These are phyloP conservation scores for Lottia gigantea DNA, from an alignment of 2,888 invertebrate genomes.

Conservation along the genomic window DNA sequence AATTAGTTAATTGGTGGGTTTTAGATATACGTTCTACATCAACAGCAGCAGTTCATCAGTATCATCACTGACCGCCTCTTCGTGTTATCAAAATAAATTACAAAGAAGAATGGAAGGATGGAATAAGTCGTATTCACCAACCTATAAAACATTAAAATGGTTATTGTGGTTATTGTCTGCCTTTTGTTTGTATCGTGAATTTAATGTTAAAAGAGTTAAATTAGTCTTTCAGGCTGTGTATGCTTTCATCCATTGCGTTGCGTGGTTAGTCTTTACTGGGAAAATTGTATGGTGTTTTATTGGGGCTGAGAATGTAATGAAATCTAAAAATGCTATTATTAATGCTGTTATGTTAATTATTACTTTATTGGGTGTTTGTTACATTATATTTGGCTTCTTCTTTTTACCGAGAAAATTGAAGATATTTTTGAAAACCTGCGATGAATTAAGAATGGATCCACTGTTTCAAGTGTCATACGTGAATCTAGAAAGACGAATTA, in stretches of 20 bases:
- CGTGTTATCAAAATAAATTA: no score
- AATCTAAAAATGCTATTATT: neutral
- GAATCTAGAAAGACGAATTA: neutral
- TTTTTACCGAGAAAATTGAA: neutral
- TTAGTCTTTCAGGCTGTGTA: neutral
- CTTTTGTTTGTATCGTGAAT: neutral
- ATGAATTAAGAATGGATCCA: neutral
- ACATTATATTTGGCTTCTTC: neutral
- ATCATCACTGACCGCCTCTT: no score
- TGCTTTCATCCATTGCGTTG: neutral
- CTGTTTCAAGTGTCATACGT: neutral
- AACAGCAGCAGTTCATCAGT: no score
- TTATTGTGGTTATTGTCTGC: neutral
- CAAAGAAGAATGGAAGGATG: neutral
- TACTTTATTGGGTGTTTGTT: neutral
- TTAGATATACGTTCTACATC: no score
- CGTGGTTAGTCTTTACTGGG: neutral
- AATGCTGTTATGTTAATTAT: neutral
- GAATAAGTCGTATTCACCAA: neutral
- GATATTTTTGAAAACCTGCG: neutral
- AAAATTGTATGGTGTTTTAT: neutral
- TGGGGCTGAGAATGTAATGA: neutral
- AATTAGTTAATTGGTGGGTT: no score
- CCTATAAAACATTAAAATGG: neutral
- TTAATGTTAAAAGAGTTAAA: neutral